Conservation (phyloP, 2,888 invertebrate species). For the Aphodius sticticus region DNA sequence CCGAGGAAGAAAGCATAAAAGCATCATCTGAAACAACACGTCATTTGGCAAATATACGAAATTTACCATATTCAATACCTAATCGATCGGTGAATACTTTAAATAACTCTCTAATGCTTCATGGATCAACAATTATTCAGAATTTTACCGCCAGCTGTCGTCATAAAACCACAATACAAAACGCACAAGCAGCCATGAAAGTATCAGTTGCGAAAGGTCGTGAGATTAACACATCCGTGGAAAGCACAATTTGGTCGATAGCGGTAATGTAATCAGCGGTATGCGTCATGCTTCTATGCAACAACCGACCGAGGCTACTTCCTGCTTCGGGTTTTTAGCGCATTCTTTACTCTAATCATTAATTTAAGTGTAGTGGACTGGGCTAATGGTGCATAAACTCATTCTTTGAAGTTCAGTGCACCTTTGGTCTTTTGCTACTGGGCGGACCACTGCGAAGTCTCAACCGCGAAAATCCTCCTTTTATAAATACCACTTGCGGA, state of each 20-base stretch:
- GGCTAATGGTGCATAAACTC: background rate
- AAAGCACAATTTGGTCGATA: background rate
- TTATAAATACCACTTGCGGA: background rate
- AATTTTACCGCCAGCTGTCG: background rate
- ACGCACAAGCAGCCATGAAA: background rate
- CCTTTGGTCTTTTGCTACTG: background rate
- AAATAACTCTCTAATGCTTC: background rate
- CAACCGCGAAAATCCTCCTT: background rate
- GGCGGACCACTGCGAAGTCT: background rate
- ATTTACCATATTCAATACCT: background rate
- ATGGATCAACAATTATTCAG: background rate
- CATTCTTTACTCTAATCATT: background rate
- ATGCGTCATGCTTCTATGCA: background rate
- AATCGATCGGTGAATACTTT: background rate
- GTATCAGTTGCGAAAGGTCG: background rate
- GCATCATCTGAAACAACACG: background rate
- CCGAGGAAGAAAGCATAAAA: background rate
- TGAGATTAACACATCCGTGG: background rate
- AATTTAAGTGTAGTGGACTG: background rate
- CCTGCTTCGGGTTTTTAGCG: background rate
- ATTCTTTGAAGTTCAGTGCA: background rate
- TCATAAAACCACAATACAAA: constrained; percentile 4
- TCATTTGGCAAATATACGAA: no score
- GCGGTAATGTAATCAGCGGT: background rate
- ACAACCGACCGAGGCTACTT: background rate